phyloP scores from a whole-genome alignment of 2,888 invertebrate species.

The Oscheius sp. region DNA sequence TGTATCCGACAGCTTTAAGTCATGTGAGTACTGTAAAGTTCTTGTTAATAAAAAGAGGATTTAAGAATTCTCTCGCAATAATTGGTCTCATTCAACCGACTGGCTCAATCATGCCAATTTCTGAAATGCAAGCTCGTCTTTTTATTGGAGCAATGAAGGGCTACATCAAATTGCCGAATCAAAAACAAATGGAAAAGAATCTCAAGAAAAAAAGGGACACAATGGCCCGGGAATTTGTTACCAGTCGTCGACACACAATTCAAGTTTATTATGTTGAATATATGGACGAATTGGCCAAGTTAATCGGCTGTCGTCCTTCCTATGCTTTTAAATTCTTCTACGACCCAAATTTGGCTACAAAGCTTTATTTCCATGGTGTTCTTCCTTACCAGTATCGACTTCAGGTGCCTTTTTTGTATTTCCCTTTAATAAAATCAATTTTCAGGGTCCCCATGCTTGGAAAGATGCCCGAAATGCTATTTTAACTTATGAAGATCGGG shows the following conservation, averaged over 20 bases:
- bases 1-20: constrained; percentile 73
- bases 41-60: neutral
- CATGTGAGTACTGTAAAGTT: too few relatives aligned
- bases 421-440: neutral
- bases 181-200: constrained; percentile 73
- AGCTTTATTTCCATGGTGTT: constrained; percentile 64
- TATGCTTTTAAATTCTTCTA: constrained; percentile 67
- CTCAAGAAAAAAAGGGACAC: constrained; percentile 66
- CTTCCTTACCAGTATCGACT: constrained; percentile 45
- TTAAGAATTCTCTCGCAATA: constrained; percentile 74
- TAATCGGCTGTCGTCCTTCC: constrained; percentile 74
- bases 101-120: constrained; percentile 75
- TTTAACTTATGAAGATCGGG: constrained; percentile 51
- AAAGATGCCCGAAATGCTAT: constrained; percentile 61
- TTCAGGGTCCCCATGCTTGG: constrained; percentile 58
- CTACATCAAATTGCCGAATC: constrained; percentile 68
- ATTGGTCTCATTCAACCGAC: constrained; percentile 75
- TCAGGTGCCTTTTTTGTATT: neutral
- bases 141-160: constrained; percentile 66
- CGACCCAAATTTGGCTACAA: constrained; percentile 60
- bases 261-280: constrained; percentile 74
- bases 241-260: constrained; percentile 74
- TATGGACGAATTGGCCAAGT: constrained; percentile 75
- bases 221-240: constrained; percentile 63
- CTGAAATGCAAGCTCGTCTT: constrained; percentile 74